phyloP scores from a whole-genome alignment of 1,140 invertebrate species.

The Tenebrio molitor region DNA sequence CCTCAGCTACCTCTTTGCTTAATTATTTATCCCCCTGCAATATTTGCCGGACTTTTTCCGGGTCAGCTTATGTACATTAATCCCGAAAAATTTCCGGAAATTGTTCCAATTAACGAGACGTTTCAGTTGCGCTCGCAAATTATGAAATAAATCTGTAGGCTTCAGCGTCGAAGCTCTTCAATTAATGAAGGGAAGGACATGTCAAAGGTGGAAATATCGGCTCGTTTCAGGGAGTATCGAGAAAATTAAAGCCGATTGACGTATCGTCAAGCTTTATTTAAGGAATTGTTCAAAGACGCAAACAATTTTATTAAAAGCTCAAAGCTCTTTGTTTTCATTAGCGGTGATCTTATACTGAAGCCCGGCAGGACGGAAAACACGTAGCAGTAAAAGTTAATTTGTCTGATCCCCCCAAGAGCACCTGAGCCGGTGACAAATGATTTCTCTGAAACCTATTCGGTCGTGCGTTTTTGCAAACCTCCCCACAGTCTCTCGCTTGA shows the following conservation, averaged over 20 bases:
- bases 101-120: no score
- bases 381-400: constrained; percentile 43
- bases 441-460: constrained; percentile 9
- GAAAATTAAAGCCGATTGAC: constrained; percentile 1
- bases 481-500: neutral
- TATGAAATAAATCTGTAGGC: no score
- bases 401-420: constrained; percentile 22
- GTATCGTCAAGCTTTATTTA: constrained; percentile 14
- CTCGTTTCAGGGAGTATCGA: no score
- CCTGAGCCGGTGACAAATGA: constrained; percentile 34
- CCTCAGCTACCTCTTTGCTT: no score
- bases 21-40: no score
- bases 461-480: neutral
- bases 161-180: no score
- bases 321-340: constrained; percentile 43
- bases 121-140: no score
- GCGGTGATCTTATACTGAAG: constrained; percentile 15
- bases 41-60: no score
- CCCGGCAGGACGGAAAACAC: neutral
- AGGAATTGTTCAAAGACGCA: constrained; percentile 9
- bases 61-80: no score
- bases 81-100: no score
- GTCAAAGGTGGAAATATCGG: constrained; percentile 3
- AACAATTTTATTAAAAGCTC: constrained; percentile 42
- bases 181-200: no score